Evolutionary conservation across 1,140 invertebrate genomes (phyloP), one percentile per base, ranked within the genome.

Genomic region (Drosophila virilis): DNA sequence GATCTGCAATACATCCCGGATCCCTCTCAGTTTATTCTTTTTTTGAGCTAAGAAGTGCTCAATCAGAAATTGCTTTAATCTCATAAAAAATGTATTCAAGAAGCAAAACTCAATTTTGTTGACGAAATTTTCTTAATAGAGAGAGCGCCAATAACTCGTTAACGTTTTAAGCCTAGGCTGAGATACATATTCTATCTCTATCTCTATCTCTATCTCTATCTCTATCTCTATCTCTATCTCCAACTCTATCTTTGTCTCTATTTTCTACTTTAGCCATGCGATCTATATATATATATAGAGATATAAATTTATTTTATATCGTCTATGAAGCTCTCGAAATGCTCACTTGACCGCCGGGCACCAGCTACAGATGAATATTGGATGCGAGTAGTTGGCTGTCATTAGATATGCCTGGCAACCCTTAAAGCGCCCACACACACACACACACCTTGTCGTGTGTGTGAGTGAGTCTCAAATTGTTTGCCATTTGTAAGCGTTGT

Each of bases 401-500:
- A 74, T 74, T 74, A 74, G 66, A 69, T 62, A 67, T 77, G 71
- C 76, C 67, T 78, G 73, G 67, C 84, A 86, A 86, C 83, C 83
- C 84, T 88, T 86, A 77, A 79, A 52, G 38, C 3, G 45, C 59
- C 61, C 42, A 42, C 74, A 80, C 37, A 5, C 32, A 28, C 15
- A 28, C 6, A 8, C 15, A 33, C 12, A 55, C 40, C 8, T 8
- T 40, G 35, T 17, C 12, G 37, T 15, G 35, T 50, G 64, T 74
- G 69, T 50, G 46, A 61, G 59, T 67, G 61, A 58, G 60, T 76
- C 71, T 80, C 71, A 86, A 86, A 88, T 88, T 88, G 83, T 88
- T 88, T 88, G 83, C 79, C 84, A 88, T 88, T 88, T 88, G 83
- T 86, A 86, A 86, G 82, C 82, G 79, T 71, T 86, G 82, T 85